Base-by-base conservation (phyloP, 2,797 vertebrate species). In the Lindbergichthys nudifrons region DNA sequence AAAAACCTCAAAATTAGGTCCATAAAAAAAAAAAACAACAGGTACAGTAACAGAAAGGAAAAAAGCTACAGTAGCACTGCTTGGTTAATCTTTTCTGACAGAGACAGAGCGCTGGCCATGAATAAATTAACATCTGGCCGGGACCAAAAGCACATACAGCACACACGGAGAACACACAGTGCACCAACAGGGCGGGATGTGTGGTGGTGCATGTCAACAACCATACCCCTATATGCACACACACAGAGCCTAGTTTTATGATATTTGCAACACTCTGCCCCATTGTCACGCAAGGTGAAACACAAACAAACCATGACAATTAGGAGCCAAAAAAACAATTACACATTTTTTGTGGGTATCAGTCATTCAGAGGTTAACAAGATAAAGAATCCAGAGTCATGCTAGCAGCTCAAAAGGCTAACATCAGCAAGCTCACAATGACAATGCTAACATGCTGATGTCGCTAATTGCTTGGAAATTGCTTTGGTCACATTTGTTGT, bases 61-160 rank as follows among this genome's bases (percentile, higher is more conserved):
- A 56, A 1, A 56, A 1, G 46, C 52, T 64, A 21, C 61, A 5
- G 45, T 26, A 32, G 30, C 47, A 36, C 57, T 51, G 62, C 43
- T 70, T 15, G 18, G 60, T 71, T 89, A 68, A 88, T 85, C 48
- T 69, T 63, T 43, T 58, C 75, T 67, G 88, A 89, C 83, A 80
- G 77, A 75, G 46, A 76, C 77, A 14, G 70, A 65, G 82, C 39
- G 15, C 50, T 54, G 53, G 36, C 77, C 83, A 90, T 93, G 83
- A 92, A 92, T 91, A 90, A 91, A 88, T 91, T 52, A 92, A 69
- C 70, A 81, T 80, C 82, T 70, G 80, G 36, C 50, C 16, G 1
- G 36, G 63, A 65, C 68, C 47, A 39, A 47, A 72, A 72, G 59
- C 74, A 68, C 36, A 70, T 65, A 64, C 4, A 32, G 63, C 66